phyloP scores from a whole-genome alignment of 2,888 invertebrate genomes.

The Lacanobia oleracea region DNA sequence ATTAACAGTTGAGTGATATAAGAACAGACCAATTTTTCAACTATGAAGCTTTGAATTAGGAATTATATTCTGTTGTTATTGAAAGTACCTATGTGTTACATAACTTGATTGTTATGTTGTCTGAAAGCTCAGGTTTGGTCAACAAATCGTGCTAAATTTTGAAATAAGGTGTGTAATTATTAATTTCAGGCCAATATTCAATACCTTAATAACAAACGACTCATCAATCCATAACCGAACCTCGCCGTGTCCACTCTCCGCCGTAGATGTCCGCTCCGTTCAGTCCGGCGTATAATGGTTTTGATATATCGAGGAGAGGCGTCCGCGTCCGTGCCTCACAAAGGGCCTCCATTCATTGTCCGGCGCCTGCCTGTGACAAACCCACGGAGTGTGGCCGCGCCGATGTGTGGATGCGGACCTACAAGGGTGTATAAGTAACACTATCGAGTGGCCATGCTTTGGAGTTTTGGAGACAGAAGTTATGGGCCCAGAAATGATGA shows the following conservation, averaged over 20 bases:
- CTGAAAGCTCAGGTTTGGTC: too few species aligned
- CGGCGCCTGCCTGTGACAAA: conserved; percentile 62
- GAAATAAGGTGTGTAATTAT: too few species aligned
- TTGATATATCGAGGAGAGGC: conserved; percentile 62
- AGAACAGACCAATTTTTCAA: too few species aligned
- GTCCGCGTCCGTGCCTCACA: conserved; percentile 52
- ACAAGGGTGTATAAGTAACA: conserved; percentile 39
- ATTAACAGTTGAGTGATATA: too few species aligned
- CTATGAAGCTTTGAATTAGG: too few species aligned
- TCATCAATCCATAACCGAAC: conserved; percentile 18
- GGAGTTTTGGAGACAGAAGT: neutral
- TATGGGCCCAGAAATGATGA: neutral
- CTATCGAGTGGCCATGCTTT: conserved; percentile 31
- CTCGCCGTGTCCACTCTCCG: conserved; percentile 3
- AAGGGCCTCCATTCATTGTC: conserved; percentile 63
- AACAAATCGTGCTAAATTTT: too few species aligned
- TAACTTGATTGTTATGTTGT: neutral
- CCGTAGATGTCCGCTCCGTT: conserved; percentile 28
- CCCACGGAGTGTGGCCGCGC: conserved; percentile 37
- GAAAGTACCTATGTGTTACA: too few species aligned
- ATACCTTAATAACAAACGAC: neutral
- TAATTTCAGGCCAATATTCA: neutral
- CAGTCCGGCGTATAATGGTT: conserved; percentile 53
- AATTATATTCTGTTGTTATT: too few species aligned
- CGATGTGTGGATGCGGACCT: conserved; percentile 25